Base-by-base conservation (phyloP, 2,888 invertebrate genomes). In the Diachrysia chrysitis region DNA sequence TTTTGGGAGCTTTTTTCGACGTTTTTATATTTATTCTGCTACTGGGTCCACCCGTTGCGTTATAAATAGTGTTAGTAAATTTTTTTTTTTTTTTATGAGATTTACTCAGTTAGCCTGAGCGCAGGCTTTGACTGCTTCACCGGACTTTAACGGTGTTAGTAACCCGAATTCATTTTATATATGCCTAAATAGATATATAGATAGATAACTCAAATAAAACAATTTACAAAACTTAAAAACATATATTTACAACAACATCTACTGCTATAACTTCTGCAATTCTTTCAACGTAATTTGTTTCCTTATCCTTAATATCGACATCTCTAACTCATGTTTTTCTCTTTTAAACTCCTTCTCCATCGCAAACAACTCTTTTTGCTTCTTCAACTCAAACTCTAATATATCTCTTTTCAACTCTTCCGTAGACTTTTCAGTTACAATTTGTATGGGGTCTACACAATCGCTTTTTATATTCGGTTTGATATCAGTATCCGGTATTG, bases 271-370 rank as follows among this genome's bases (percentile, higher is more conserved):
- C 21, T 71, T 77, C 12, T 84, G 78, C 21, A 84, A 63, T 17
- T 84, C 74, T 12, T 77, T 85, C 0, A 75, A 17, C 65, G 83
- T 54, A 35, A 82, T 10, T 35, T 82, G 79, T n/a, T 79, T 81
- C 56, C 68, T 77, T 16, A 85, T 7, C 59, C 69, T 78, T 48
- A 85, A 60, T 21, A 85, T 77, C 0, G 81, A 70, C 73, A 85
- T 76, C 14, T 85, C 84, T 21, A 84, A 12, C 0, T 75, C 76
- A 61, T 85, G 85, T 29, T 75, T 82, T 54, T 85, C 85, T 19
- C 35, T 72, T 2, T 66, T 68, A 32, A 82, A 77, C 59, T 70
- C 66, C 35, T 77, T 81, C 53, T 85, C 85, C n/a, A 85, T 78
- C 32, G 82, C 81, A 64, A 79, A 82, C 25, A 82, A 25, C 68